A percentile compares a stretch with the other conserved stretches of the same genome.
Evolutionary conservation across 1,140 invertebrate species (phyloP).

Genomic region (Magallana ariakensis): DNA sequence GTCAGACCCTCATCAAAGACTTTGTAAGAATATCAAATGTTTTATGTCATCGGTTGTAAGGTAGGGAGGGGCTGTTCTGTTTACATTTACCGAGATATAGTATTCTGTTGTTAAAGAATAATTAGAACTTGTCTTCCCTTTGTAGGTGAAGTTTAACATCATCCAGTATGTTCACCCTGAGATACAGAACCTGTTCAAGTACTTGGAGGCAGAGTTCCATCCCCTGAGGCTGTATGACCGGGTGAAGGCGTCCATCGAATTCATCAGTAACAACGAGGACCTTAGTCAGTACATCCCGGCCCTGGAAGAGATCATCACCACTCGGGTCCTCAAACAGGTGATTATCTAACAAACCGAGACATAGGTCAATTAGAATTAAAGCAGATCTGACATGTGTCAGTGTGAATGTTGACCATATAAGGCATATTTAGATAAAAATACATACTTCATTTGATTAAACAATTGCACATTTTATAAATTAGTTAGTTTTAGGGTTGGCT

Average conservation of each 20-base stretch:
- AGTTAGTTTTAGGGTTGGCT: no score
- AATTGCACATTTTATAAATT: no score
- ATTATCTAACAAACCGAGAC: no score
- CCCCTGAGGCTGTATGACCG: constrained; percentile 91
- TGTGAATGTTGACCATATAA: no score
- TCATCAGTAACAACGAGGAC: constrained; percentile 78
- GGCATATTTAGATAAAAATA: no score
- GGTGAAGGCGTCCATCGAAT: constrained; percentile 78
- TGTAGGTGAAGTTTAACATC: constrained; percentile 83
- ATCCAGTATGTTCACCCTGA: constrained; percentile 91
- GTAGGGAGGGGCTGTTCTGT: no score
- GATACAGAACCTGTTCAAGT: constrained; percentile 94
- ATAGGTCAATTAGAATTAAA: no score
- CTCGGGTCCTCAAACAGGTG: constrained; percentile 91
- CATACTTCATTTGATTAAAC: no score
- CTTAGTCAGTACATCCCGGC: constrained; percentile 89
- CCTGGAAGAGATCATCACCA: constrained; percentile 94
- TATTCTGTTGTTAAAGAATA: no score
- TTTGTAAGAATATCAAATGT: constrained; percentile 85
- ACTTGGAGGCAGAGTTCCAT: constrained; percentile 96
- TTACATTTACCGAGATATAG: no score
- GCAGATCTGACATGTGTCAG: no score
- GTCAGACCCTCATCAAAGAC: constrained; percentile 93
- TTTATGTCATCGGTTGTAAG: no score
- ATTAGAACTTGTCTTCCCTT: constrained; percentile 28